These are phyloP conservation scores for Caenorhabditis sp. DNA, from an alignment of 2,888 invertebrate species.

Conservation along the genomic window DNA sequence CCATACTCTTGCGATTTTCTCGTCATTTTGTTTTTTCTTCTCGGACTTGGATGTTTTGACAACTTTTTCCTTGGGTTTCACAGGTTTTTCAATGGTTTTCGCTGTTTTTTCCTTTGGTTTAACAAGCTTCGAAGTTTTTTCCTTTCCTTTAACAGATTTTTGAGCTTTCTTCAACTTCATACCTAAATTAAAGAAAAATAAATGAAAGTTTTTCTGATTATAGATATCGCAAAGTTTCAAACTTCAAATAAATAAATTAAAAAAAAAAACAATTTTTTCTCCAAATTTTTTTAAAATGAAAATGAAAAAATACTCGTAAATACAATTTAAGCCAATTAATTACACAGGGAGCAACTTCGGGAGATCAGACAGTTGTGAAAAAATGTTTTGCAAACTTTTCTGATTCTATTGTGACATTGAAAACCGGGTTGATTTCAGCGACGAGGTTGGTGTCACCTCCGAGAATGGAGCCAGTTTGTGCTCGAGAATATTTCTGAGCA, in stretches of 20 bases:
- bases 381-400: slow-evolving; percentile 48
- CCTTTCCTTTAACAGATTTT: slow-evolving; percentile 5
- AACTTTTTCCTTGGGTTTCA: not conserved
- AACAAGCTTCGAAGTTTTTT: not conserved
- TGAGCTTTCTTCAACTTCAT: slow-evolving; percentile 34
- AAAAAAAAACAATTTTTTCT: not conserved
- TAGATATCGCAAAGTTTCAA: not conserved
- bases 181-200: not conserved
- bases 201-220: not conserved
- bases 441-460: slow-evolving; percentile 51
- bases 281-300: no score
- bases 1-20: slow-evolving; percentile 16
- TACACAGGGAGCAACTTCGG: not conserved
- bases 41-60: not conserved
- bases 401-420: slow-evolving; percentile 48
- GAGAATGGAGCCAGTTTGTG: slow-evolving; percentile 34
- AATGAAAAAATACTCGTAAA: no score
- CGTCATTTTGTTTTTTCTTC: slow-evolving; percentile 13
- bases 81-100: not conserved
- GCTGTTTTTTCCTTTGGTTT: not conserved
- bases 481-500: slow-evolving; percentile 79
- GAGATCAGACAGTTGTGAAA: slow-evolving; percentile 25
- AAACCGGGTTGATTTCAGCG: slow-evolving; percentile 53
- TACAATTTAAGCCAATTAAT: not conserved
- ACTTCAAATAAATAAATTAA: not conserved